These are phyloP conservation scores for Montipora sp. DNA, from an alignment of 64 coral and sea anemone species.

Conservation along the genomic window DNA sequence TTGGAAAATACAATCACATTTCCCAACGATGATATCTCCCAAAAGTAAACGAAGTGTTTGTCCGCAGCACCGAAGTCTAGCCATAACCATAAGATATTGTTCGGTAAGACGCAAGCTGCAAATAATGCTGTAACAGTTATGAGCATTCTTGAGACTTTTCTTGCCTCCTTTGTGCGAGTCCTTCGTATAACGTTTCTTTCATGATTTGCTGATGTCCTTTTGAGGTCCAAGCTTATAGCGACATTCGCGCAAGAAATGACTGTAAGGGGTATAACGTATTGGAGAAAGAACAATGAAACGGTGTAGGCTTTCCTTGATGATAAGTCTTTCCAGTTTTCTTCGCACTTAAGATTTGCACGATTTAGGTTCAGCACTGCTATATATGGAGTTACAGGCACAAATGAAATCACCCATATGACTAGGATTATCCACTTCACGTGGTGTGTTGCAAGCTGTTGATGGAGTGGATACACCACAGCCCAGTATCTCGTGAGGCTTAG, in stretches of 20 bases:
- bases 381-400: slow-evolving; percentile 54
- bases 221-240: slow-evolving; percentile 44
- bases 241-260: slow-evolving; percentile 50
- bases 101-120: slow-evolving; percentile 38
- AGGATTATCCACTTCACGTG: slow-evolving; percentile 37
- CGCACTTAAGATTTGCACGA: background rate
- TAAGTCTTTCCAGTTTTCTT: slow-evolving; percentile 39
- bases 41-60: slow-evolving; percentile 15
- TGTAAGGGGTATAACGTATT: slow-evolving; percentile 51
- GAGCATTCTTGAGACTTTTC: slow-evolving; percentile 13
- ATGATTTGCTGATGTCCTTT: background rate
- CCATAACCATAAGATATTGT: slow-evolving; percentile 41
- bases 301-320: slow-evolving; percentile 50
- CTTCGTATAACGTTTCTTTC: background rate
- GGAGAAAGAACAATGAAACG: slow-evolving; percentile 46
- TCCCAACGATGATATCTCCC: background rate
- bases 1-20: slow-evolving; percentile 27
- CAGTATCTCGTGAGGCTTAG: slow-evolving; percentile 72
- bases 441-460: slow-evolving; percentile 33
- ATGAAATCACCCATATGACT: slow-evolving; percentile 47
- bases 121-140: background rate
- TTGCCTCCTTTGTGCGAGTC: background rate
- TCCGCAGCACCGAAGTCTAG: slow-evolving; percentile 34
- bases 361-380: slow-evolving; percentile 12
- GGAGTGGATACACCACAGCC: slow-evolving; percentile 68